phyloP scores from a whole-genome alignment of 1,140 invertebrate species.

The Brachionus koreanus region DNA sequence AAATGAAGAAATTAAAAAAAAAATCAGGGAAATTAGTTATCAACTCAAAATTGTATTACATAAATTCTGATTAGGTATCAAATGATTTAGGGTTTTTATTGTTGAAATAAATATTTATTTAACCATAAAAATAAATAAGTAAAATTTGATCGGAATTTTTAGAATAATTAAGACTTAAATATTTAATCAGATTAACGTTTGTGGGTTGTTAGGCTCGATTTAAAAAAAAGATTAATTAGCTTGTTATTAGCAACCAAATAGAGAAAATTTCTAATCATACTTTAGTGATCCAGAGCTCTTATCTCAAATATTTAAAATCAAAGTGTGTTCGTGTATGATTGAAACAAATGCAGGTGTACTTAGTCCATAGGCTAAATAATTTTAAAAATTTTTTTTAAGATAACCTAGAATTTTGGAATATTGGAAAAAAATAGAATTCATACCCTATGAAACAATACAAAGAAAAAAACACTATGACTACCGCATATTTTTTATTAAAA shows the following conservation, averaged over 20 bases:
- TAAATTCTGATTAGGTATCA: no score
- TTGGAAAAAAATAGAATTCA: not conserved
- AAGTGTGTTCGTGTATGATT: not conserved
- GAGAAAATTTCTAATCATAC: not conserved
- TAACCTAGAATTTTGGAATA: constrained; percentile 11
- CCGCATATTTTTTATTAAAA: constrained; percentile 12
- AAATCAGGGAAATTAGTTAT: no score
- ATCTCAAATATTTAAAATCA: not conserved
- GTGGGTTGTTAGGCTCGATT: not conserved
- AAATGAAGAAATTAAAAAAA: no score
- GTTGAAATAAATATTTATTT: no score
- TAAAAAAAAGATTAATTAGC: constrained; percentile 5
- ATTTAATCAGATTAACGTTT: constrained; percentile 6
- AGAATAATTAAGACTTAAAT: not conserved
- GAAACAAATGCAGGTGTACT: not conserved
- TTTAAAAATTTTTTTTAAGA: not conserved
- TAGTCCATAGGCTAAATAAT: not conserved
- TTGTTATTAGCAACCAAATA: constrained; percentile 6
- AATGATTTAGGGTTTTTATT: no score
- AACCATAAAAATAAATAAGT: no score
- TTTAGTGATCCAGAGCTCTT: not conserved
- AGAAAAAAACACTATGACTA: constrained; percentile 16
- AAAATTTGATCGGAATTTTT: not conserved
- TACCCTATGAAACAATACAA: not conserved
- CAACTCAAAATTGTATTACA: no score